These are phyloP conservation scores for Mellivora capensis DNA, from an alignment of 2,113 vertebrate species.

Conservation along the genomic window DNA sequence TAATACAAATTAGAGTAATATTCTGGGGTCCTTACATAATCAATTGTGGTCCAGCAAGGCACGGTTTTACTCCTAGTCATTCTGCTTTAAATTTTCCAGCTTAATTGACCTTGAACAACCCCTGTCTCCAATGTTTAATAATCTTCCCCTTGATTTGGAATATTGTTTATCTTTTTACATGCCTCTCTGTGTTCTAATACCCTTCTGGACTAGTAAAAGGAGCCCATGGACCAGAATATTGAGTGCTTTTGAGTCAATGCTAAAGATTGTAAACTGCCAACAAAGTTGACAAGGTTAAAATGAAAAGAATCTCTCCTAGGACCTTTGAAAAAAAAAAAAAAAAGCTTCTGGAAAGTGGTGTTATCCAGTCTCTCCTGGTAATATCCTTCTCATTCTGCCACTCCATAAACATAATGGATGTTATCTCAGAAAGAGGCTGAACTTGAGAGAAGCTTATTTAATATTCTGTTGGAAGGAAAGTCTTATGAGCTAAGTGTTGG, in stretches of 20 bases:
- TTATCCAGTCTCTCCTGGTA: neutral
- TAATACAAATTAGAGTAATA: neutral
- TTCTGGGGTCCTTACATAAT: neutral
- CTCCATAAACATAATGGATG: neutral
- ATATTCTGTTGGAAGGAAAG: neutral
- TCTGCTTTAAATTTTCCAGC: neutral
- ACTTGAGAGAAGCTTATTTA: neutral
- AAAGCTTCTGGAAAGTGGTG: neutral
- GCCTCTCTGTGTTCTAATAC: neutral
- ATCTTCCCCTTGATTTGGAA: neutral
- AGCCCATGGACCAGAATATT: neutral
- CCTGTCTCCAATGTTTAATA: accelerated
- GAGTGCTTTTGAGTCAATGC: neutral
- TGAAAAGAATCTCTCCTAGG: neutral
- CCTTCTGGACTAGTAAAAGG: neutral
- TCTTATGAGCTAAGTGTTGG: neutral
- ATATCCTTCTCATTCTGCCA: neutral
- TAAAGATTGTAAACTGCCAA: neutral
- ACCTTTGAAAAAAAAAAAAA: neutral
- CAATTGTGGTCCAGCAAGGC: neutral
- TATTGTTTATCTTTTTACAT: neutral
- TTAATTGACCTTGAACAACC: neutral
- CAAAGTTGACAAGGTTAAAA: neutral
- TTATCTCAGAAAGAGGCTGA: neutral
- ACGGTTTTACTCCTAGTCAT: neutral